Base-by-base conservation (phyloP, 2,888 invertebrate species). In the Pterobdella sp. region DNA sequence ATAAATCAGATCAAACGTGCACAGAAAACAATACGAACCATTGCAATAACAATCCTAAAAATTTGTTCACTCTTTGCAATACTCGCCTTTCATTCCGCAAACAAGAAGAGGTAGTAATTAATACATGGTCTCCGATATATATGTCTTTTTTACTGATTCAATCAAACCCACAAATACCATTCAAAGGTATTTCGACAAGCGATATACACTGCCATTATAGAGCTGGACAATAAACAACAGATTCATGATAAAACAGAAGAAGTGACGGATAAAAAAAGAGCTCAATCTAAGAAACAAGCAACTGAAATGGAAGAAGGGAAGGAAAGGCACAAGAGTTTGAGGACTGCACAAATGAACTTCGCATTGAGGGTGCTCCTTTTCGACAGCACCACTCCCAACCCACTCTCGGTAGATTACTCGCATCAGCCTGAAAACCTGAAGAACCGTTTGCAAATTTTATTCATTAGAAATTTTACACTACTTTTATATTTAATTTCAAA, bases 281-380 rank as follows among this genome's bases (percentile, higher is more conserved):
- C 60, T 22, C 60, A 56, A 7, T 56, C 60, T 3, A 56, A 56
- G 60, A 4, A 26, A 56, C 60, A 56, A 26, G 26, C 60, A 4
- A n/a, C n/a, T n/a, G n/a, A n/a, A n/a, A n/a, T n/a, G n/a, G n/a
- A n/a, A n/a, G n/a, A n/a, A n/a, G 60, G 14, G 3, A 3, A 56
- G 3, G 14, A 56, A 7, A 3, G 3, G 3, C 60, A 56, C 4
- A n/a, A 3, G n/a, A 22, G 10, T 78, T 73, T 77, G n/a, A 37
- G 69, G 52, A 75, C 67, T 35, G 73, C 71, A 14, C 82, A 83
- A 35, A 79, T 83, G 76, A 81, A 81, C 2, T 81, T 80, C 79
- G 83, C 84, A 0, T 83, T 82, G 82, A 77, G 82, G 65, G 80
- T 80, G 3, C 80, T 84, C 74, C 80, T 77, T 75, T 81, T 80